Base-by-base conservation (phyloP, 2,797 vertebrate genomes). In the Spinibarbus caldwelli region DNA sequence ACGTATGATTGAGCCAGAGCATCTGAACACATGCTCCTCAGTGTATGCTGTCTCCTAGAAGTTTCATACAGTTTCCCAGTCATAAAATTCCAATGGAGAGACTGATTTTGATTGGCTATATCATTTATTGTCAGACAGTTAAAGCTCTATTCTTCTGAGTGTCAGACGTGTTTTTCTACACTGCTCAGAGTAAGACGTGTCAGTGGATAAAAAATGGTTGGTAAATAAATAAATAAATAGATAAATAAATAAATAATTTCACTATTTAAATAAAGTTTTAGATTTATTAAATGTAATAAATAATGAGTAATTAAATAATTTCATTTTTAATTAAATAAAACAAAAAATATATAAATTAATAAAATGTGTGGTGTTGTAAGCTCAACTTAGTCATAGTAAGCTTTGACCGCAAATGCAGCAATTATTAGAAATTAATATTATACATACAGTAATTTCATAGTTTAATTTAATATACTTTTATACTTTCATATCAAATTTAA, bases 41-140 rank as follows among this genome's bases (percentile, higher is more conserved):
- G 59, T 41, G 52, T 43, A 26, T 31, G 47, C 11, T 10, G 36
- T 62, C 57, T 47, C 9, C 8, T 34, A 67, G 59, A 77, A 41
- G 45, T 54, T 41, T 38, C 10, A 54, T 38, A 11, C 71, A 26
- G 57, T 66, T 77, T 75, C 45, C 4, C 15, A 64, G 34, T 8
- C 59, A 62, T 76, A 12, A 49, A 76, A n/a, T 43, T 77, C 59
- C 62, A 77, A 29, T 72, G 21, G 41, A 66, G 41, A 83, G 21
- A 83, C 11, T 49, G 29, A 26, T 64, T 75, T 64, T 36, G 54
- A 64, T 82, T 59, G 19, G 21, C 29, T 38, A 57, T 59, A 29
- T 43, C 49, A 45, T 59, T 82, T 59, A 23, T 72, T 82, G 19
- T 31, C 49, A 5, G 7, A 70, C 34, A 68, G 45, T 3, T 34